Evolutionary conservation across 1,140 invertebrate species (phyloP), one percentile per base, ranked within the genome.

Genomic region (Gerris buenoi): DNA sequence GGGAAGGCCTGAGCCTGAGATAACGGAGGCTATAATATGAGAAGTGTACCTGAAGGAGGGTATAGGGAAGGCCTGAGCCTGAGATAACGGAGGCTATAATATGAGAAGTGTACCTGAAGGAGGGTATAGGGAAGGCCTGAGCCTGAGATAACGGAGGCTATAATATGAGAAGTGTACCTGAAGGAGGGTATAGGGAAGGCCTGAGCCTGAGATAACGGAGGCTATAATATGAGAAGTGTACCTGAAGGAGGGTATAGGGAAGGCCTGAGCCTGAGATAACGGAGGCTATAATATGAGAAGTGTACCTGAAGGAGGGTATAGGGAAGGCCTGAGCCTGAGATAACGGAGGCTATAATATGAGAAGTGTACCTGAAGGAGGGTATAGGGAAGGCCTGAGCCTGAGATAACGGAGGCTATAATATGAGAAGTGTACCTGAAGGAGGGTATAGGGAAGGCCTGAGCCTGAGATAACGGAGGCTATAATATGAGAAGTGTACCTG

Each of bases 41-140:
- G n/a, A n/a, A n/a, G n/a, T n/a, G n/a, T n/a, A 71, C 68, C 68
- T 70, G 68, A 70, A 71, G 26, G 15, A 63, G 22, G 71, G 71
- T 10, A 70, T 65, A 22, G 71, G 71, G 64, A 63, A 71, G 15
- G 68, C 71, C 57, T 72, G 71, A 26, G 70, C 57, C 62, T 65
- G 62, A 60, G 67, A 72, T n/a, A 69, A 65, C 58, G 70, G 64
- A 26, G 28, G 65, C 33, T 26, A 67, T n/a, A n/a, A n/a, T n/a
- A n/a, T n/a, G n/a, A n/a, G n/a, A n/a, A n/a, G n/a, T n/a, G n/a
- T n/a, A 71, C 68, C 68, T 70, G 68, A 70, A 71, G 26, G 15
- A 63, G 22, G 71, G 71, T 10, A 70, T 65, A 22, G 71, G 71
- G 64, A 63, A 71, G 15, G 68, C 71, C 57, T 72, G 71, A 26